phyloP scores from a whole-genome alignment of 2,797 vertebrate species.

The Poliocrania exsul region DNA sequence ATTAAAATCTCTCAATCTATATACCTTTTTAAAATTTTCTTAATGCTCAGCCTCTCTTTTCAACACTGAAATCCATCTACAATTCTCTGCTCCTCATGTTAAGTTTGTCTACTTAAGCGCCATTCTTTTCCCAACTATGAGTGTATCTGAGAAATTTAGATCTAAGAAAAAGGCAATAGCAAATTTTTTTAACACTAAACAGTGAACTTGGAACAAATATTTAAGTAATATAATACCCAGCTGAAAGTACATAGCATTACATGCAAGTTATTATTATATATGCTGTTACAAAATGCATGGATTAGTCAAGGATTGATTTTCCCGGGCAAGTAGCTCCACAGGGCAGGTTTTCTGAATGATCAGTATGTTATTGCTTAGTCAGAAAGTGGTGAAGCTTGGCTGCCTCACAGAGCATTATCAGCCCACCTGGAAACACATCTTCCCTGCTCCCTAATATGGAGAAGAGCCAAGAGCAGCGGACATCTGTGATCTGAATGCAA shows the following conservation, averaged over 20 bases:
- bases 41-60: neutral
- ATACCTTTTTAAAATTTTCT: neutral
- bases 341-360: neutral
- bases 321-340: neutral
- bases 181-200: neutral
- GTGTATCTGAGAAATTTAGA: neutral
- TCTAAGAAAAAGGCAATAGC: neutral
- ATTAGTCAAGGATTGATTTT: constrained; percentile 19
- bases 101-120: neutral
- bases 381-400: neutral
- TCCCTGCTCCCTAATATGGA: neutral
- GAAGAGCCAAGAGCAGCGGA: neutral
- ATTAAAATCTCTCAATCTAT: neutral
- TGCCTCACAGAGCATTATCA: neutral
- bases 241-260: neutral
- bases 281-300: neutral
- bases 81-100: neutral
- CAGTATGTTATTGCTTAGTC: neutral
- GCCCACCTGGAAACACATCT: neutral
- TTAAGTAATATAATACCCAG: accelerated
- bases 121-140: neutral
- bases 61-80: neutral
- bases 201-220: neutral
- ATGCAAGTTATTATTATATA: neutral
- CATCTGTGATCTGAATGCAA: neutral